Evolutionary conservation across 2,888 invertebrate genomes (phyloP).

Genomic region (Phortica magna): DNA sequence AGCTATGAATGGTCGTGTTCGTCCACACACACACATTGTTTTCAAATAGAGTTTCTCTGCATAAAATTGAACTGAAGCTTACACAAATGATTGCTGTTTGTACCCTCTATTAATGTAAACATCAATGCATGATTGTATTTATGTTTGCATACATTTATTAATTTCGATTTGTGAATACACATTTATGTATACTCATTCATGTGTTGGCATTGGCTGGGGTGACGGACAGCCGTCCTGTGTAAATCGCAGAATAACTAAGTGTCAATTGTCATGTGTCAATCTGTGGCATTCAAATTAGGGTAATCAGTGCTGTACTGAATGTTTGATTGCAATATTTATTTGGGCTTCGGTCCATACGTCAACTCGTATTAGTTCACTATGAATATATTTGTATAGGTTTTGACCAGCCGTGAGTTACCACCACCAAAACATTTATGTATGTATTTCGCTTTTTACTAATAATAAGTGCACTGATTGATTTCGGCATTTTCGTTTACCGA

Average conservation of each 20-base stretch:
- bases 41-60: constrained; percentile 45
- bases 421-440: too few relatives aligned
- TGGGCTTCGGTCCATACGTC: background rate
- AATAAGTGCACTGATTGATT: too few relatives aligned
- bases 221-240: background rate
- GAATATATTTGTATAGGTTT: too few relatives aligned
- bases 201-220: constrained; percentile 17
- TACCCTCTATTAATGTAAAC: constrained; percentile 4
- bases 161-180: constrained; percentile 3
- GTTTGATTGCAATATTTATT: constrained; percentile 56
- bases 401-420: too few relatives aligned
- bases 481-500: too few relatives aligned
- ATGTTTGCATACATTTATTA: constrained; percentile 8
- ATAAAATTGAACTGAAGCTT: constrained; percentile 56
- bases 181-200: background rate
- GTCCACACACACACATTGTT: background rate
- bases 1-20: too few relatives aligned
- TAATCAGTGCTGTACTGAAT: constrained; percentile 56
- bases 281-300: constrained; percentile 58
- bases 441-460: too few relatives aligned
- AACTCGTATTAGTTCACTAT: too few relatives aligned
- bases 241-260: constrained; percentile 48
- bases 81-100: constrained; percentile 57
- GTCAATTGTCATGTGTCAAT: constrained; percentile 60
- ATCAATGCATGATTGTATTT: background rate